Evolutionary conservation across 2,113 vertebrate species (phyloP).

Genomic region (Chaetodon trifascialis): DNA sequence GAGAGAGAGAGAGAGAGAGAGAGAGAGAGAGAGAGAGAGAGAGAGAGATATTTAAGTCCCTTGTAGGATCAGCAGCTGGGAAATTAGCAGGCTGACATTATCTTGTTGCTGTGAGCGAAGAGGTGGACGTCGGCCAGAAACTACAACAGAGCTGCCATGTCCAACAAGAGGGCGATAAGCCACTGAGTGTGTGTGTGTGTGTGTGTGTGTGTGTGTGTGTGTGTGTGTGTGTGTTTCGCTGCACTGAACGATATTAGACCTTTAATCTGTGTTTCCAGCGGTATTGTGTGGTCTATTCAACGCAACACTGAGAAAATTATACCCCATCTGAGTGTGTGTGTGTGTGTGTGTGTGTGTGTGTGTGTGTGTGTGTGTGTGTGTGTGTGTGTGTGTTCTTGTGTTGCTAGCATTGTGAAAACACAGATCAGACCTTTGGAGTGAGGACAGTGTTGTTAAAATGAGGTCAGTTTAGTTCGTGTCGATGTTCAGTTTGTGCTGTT

Average conservation of each 20-base stretch:
- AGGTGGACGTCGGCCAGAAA: constrained; percentile 46
- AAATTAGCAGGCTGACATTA: constrained; percentile 66
- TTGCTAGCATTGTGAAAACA: background rate
- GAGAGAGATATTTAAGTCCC: background rate
- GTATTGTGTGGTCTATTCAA: constrained; percentile 26
- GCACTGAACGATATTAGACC: constrained; percentile 3
- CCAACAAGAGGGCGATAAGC: constrained; percentile 32
- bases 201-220: constrained; percentile 29
- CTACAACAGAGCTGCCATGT: constrained; percentile 30
- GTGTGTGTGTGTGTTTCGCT: background rate
- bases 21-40: background rate
- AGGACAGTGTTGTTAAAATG: background rate
- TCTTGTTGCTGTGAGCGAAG: constrained; percentile 56
- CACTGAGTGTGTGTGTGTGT: constrained; percentile 15
- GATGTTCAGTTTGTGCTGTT: no score
- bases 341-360: background rate
- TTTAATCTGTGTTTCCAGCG: constrained; percentile 26
- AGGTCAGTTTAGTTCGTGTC: no score
- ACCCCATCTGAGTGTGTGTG: constrained; percentile 4
- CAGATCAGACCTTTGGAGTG: background rate
- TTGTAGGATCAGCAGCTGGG: constrained; percentile 45
- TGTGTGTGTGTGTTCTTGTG: background rate
- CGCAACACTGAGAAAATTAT: constrained; percentile 21
- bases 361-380: constrained; percentile 18
- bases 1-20: background rate